Conservation (phyloP, 2,797 vertebrate genomes). For the Platyrinchus mystaceus region DNA sequence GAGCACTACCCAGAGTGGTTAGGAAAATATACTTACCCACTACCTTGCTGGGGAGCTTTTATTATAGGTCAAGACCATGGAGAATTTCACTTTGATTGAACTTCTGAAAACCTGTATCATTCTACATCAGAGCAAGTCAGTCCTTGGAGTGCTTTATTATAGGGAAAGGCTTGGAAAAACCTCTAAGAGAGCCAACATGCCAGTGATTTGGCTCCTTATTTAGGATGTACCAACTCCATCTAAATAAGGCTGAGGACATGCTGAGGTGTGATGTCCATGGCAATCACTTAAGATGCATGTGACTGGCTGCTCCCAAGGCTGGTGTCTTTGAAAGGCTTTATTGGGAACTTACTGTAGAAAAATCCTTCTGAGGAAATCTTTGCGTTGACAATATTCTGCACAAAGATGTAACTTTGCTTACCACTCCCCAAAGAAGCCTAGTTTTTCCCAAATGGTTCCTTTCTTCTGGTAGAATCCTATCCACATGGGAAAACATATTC, state of each 20-base stretch:
- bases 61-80: not conserved
- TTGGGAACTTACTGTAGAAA: not conserved
- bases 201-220: not conserved
- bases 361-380: not conserved
- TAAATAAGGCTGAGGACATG: not conserved
- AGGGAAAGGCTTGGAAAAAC: not conserved
- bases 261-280: not conserved
- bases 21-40: not conserved
- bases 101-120: not conserved
- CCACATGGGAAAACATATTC: not conserved
- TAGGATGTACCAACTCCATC: not conserved
- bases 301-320: not conserved
- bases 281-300: not conserved
- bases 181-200: not conserved
- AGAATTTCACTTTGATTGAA: not conserved
- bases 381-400: not conserved
- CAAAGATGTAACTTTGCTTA: not conserved
- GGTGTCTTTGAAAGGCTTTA: not conserved
- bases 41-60: not conserved
- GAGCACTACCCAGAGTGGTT: not conserved
- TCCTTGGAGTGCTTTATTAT: not conserved
- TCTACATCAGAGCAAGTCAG: not conserved
- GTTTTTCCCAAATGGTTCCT: not conserved
- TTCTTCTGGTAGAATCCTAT: not conserved
- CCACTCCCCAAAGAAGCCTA: not conserved